Evolutionary conservation across 2,888 invertebrate species (phyloP).

Genomic region (Drosophila mayaguana): DNA sequence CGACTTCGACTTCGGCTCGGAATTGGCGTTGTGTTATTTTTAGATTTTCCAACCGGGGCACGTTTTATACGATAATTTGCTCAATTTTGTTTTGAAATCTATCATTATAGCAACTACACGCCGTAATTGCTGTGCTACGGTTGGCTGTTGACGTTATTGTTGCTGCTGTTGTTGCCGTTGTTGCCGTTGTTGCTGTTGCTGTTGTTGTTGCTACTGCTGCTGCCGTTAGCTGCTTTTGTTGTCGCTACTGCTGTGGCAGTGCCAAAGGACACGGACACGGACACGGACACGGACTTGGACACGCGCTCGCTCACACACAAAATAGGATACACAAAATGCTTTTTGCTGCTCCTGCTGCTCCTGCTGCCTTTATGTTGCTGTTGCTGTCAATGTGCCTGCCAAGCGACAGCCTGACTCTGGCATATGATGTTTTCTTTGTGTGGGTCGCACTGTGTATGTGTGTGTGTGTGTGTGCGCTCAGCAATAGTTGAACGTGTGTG

Average conservation of each 20-base stretch:
- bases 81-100: constrained; percentile 77
- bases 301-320: constrained; percentile 65
- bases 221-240: constrained; percentile 34
- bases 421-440: constrained; percentile 75
- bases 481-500: constrained; percentile 9
- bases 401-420: constrained; percentile 72
- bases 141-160: constrained; percentile 22
- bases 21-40: constrained; percentile 52
- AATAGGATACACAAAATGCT: constrained; percentile 79
- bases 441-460: constrained; percentile 27
- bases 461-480: constrained; percentile 21
- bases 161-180: constrained; percentile 25
- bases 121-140: constrained; percentile 57
- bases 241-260: constrained; percentile 22
- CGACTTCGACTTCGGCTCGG: constrained; percentile 23
- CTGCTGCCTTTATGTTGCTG: constrained; percentile 30
- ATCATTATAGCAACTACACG: constrained; percentile 71
- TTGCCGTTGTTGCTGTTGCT: constrained; percentile 11
- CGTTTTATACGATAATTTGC: constrained; percentile 71
- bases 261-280: constrained; percentile 36
- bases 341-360: constrained; percentile 56
- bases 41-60: constrained; percentile 63
- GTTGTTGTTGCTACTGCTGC: constrained; percentile 29
- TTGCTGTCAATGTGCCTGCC: constrained; percentile 62
- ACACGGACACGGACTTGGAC: constrained; percentile 50